A percentile compares a stretch with the other conserved stretches of the same genome.
phyloP scores from a whole-genome alignment of 2,888 invertebrate genomes.

The Latheticus oryzae region DNA sequence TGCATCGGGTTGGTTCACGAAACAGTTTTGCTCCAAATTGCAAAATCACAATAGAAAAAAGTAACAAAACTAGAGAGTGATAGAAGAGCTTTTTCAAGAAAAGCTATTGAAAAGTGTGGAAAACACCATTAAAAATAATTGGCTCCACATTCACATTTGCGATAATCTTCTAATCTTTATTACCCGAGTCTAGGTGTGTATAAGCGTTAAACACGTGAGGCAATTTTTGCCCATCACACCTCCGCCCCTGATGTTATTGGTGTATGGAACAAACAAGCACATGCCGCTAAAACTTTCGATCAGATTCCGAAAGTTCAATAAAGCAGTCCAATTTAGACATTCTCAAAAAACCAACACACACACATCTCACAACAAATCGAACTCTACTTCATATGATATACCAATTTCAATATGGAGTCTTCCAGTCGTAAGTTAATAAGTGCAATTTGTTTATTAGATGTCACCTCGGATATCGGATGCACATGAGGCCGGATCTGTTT shows the following conservation, averaged over 20 bases:
- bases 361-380: conserved; percentile 28
- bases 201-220: conserved; percentile 25
- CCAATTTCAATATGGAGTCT: conserved; percentile 21
- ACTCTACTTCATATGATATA: too few species aligned
- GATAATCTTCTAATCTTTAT: conserved; percentile 4
- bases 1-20: too few species aligned
- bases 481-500: conserved; percentile 48
- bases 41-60: too few species aligned
- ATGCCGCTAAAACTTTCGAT: conserved; percentile 39
- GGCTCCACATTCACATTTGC: conserved; percentile 1
- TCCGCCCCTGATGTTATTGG: conserved; percentile 14
- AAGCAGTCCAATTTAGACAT: conserved; percentile 29
- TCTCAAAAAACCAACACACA: conserved; percentile 23
- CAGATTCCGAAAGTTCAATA: conserved; percentile 40
- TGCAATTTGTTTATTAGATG: conserved; percentile 50
- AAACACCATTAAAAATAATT: conserved; percentile 6
- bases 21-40: too few species aligned
- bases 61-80: too few species aligned
- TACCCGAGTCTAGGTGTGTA: conserved; percentile 2
- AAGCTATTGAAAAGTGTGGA: too few species aligned
- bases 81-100: too few species aligned
- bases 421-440: conserved; percentile 45
- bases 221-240: conserved; percentile 13
- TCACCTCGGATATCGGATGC: conserved; percentile 46
- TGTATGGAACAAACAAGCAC: conserved; percentile 34